These are phyloP conservation scores for Plebejus anna DNA, from an alignment of 2,888 invertebrate species.

Conservation along the genomic window DNA sequence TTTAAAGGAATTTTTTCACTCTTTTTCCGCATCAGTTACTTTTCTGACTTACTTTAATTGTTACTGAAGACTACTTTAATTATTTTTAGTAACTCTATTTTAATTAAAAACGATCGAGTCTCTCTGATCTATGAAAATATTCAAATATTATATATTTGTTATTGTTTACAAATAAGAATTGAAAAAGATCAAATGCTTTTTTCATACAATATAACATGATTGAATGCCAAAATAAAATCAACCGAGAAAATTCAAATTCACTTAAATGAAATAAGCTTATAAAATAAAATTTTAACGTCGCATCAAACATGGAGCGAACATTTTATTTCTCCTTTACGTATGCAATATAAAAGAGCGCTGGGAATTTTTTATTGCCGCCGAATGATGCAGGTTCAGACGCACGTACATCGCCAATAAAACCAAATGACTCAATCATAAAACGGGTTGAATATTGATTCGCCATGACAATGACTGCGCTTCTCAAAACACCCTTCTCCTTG, in stretches of 20 bases:
- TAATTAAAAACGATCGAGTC: neutral
- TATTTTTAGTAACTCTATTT: neutral
- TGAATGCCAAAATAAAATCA: slow-evolving; percentile 5
- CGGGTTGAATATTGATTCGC: slow-evolving; percentile 75
- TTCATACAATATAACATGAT: neutral
- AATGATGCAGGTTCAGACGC: slow-evolving; percentile 68
- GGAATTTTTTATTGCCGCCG: slow-evolving; percentile 64
- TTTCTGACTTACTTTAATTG: slow-evolving; percentile 64
- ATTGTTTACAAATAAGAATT: too few species aligned
- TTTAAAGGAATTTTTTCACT: slow-evolving; percentile 69
- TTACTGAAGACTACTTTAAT: neutral
- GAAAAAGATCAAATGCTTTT: too few species aligned
- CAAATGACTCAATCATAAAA: slow-evolving; percentile 73
- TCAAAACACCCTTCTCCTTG: slow-evolving; percentile 41
- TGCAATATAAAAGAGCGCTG: slow-evolving; percentile 60
- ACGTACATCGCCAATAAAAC: slow-evolving; percentile 68
- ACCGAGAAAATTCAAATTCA: slow-evolving; percentile 28
- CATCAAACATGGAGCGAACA: slow-evolving; percentile 49
- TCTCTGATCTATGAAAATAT: too few species aligned
- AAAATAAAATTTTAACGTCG: slow-evolving; percentile 38
- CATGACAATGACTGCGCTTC: slow-evolving; percentile 59
- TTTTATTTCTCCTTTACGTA: slow-evolving; percentile 49
- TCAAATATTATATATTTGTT: too few species aligned
- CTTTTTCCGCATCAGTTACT: slow-evolving; percentile 67
- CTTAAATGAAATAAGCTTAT: slow-evolving; percentile 29